Conservation (phyloP, 2,113 vertebrate species). For the Thunnus maccoyii region DNA sequence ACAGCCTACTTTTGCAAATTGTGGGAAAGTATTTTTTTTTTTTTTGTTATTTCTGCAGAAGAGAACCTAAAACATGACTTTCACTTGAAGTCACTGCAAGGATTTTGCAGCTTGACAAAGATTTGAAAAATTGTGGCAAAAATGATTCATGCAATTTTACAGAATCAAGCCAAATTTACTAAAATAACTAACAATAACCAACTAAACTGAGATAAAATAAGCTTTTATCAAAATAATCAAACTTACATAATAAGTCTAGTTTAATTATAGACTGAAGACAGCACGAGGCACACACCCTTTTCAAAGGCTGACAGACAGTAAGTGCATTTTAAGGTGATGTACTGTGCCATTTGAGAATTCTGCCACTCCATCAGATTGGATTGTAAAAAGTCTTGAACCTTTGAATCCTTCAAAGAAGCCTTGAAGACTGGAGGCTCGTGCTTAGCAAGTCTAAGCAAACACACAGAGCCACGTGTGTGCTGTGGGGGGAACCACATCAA, state of each 20-base stretch:
- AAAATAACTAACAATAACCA: background rate
- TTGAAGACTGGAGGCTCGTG: conserved; percentile 12
- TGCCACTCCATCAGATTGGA: conserved; percentile 11
- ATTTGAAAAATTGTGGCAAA: background rate
- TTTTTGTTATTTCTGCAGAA: too few relatives aligned
- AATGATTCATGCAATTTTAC: background rate
- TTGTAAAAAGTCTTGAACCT: conserved; percentile 17
- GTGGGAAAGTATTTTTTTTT: too few relatives aligned
- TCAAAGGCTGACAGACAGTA: background rate
- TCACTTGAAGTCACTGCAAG: too few relatives aligned
- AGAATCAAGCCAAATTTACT: too few relatives aligned
- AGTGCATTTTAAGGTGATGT: background rate
- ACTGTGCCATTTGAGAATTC: background rate
- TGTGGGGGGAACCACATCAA: conserved; percentile 60
- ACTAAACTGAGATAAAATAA: background rate
- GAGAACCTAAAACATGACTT: too few relatives aligned
- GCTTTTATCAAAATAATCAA: background rate
- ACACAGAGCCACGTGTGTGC: conserved; percentile 49
- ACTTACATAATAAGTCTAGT: background rate
- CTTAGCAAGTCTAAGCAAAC: conserved; percentile 52
- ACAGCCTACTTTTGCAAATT: too few relatives aligned
- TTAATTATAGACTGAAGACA: background rate
- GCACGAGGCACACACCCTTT: background rate
- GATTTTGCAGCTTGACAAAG: background rate
- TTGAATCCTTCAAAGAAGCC: conserved; percentile 27